phyloP scores from a whole-genome alignment of 1,140 invertebrate species.

The Sinonovacula constricta region DNA sequence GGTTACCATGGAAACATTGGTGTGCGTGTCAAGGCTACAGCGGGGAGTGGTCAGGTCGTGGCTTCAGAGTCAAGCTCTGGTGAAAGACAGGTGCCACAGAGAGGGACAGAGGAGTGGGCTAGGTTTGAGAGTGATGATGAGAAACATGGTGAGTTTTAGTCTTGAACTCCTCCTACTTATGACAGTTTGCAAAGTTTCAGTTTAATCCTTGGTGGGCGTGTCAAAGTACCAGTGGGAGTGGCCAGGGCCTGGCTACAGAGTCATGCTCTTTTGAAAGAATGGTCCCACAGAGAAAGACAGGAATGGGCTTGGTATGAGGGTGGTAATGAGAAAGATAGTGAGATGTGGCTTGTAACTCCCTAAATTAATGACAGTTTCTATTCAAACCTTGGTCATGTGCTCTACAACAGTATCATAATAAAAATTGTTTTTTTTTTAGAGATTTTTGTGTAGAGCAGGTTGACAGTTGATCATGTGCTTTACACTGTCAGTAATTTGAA shows the following conservation, averaged over 20 bases:
- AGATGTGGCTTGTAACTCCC: background rate
- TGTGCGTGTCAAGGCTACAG: background rate
- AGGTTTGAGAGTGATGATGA: conserved; percentile 71
- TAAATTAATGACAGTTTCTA: too few relatives aligned
- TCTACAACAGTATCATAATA: too few relatives aligned
- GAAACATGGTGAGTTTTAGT: conserved; percentile 66
- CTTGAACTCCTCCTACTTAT: too few relatives aligned
- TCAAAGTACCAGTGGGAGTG: background rate
- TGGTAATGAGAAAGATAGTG: conserved; percentile 75
- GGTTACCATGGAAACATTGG: background rate
- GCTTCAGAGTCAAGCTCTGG: background rate
- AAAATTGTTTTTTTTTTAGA: too few relatives aligned
- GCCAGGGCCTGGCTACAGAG: background rate
- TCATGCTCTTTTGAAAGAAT: background rate
- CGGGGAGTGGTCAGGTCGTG: background rate
- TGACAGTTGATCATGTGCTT: too few relatives aligned
- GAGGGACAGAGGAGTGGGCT: conserved; percentile 43
- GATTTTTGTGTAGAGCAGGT: too few relatives aligned
- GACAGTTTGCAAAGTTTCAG: background rate
- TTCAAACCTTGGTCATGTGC: background rate
- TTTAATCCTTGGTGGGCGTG: background rate
- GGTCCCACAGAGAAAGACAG: conserved; percentile 21
- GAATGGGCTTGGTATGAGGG: conserved; percentile 54
- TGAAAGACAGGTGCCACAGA: conserved; percentile 1
- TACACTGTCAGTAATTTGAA: too few relatives aligned